Evolutionary conservation across 2,797 vertebrate species (phyloP), one percentile per base, ranked within the genome.

Genomic region (Dipus sagitta): DNA sequence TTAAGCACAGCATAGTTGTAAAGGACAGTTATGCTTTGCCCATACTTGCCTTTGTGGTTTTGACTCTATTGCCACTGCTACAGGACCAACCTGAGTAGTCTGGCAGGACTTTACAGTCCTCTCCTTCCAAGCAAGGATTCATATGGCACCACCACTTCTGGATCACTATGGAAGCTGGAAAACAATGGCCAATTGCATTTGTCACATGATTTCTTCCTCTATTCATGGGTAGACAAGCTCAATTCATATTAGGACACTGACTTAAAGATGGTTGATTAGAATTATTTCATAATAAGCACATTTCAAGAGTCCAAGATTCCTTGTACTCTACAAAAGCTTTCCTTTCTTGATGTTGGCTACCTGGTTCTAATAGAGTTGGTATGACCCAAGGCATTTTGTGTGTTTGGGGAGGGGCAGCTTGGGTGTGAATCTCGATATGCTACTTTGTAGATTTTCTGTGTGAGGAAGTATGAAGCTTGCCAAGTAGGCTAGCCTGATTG

Each of bases 121-220:
- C 98, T 96, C 98, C 98, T 88, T 98, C 98, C 96, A 99, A 96
- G 89, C 98, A 99, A 17, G 98, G 98, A 67, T 98, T 96, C 98
- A 98, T 98, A 62, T 98, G 98, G 90, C 98, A 99, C 98, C 98
- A 99, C 98, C 98, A 98, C 77, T 98, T 98, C 97, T 98, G 98
- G 12, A 98, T 95, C 72, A 99, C 98, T 58, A 98, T 98, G 89
- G 98, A 98, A 67, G 98, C 98, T 99, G 83, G 58, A 97, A 97
- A 95, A 97, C 47, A 94, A 97, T 96, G 86, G 4, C 32, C 85
- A 58, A 0, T 13, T 3, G 17, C 4, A 38, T 65, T 26, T 30
- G 32, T 82, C 67, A 70, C 18, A 7, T 0, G 1, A 0, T 15
- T 77, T 72, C n/a, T 68, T 87, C 84, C 38, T 76, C 65, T 26